phyloP scores from a whole-genome alignment of 2,797 vertebrate genomes.

The Fringilla coelebs region DNA sequence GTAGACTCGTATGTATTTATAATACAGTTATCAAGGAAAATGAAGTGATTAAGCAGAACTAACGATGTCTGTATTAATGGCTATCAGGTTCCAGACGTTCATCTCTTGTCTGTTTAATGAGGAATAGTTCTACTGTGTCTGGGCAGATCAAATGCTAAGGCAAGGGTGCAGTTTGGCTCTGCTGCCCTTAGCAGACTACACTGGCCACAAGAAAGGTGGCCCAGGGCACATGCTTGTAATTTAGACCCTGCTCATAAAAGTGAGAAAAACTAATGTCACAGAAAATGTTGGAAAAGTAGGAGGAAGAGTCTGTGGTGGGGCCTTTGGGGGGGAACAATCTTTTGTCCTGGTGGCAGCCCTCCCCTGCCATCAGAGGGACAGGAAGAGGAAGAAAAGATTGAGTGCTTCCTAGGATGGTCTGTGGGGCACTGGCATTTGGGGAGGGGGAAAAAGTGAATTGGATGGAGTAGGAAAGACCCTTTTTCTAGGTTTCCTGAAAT shows the following conservation, averaged over 20 bases:
- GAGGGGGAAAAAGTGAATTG: background rate
- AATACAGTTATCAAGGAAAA: constrained; percentile 9
- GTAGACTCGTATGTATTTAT: background rate
- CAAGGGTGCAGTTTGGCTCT: background rate
- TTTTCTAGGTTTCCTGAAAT: background rate
- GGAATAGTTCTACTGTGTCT: background rate
- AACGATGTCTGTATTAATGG: background rate
- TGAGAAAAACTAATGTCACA: background rate
- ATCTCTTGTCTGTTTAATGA: background rate
- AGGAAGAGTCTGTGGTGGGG: background rate
- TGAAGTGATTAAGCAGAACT: constrained; percentile 10
- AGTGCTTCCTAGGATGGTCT: background rate
- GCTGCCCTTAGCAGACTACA: background rate
- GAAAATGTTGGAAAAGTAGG: background rate
- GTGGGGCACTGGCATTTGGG: background rate
- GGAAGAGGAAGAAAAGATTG: background rate
- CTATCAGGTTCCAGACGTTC: background rate
- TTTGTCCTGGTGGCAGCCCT: background rate
- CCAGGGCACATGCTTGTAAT: background rate
- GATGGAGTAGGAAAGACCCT: background rate
- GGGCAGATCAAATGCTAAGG: background rate
- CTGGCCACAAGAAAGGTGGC: background rate
- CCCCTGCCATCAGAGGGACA: background rate
- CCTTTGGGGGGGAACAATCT: background rate
- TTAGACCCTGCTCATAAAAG: background rate